Percentiles rank a stretch among this genome's conserved stretches.
Conservation (phyloP, 1,140 invertebrate genomes). For the Ceratosolen solmsi region DNA sequence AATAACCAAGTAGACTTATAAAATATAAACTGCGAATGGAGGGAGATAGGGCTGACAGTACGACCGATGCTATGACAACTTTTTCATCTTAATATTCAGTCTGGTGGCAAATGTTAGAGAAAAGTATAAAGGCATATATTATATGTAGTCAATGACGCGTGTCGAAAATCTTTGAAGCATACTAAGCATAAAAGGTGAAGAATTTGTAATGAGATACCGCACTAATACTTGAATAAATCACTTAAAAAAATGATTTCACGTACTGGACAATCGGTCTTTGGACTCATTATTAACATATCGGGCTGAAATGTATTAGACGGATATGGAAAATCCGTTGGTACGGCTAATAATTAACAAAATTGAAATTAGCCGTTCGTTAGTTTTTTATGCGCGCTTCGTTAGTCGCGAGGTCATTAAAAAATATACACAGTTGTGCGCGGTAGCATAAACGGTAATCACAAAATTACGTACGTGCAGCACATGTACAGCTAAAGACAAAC, state of each 20-base stretch:
- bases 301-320: neutral
- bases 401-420: conserved; percentile 23
- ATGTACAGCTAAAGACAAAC: conserved; percentile 5
- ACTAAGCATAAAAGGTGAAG: neutral
- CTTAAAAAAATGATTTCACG: conserved; percentile 28
- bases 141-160: neutral
- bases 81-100: too few relatives aligned
- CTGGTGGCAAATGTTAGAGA: too few relatives aligned
- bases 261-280: conserved; percentile 19
- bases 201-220: conserved; percentile 2
- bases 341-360: neutral
- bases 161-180: neutral
- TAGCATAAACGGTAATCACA: conserved; percentile 4
- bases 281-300: neutral
- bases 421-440: neutral
- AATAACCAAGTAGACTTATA: too few relatives aligned
- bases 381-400: neutral
- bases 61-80: too few relatives aligned
- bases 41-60: too few relatives aligned
- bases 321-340: neutral
- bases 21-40: too few relatives aligned
- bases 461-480: conserved; percentile 7
- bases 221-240: neutral
- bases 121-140: too few relatives aligned
- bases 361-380: neutral